Conservation (phyloP, 2,888 invertebrate species). For the Melanostoma scalare region DNA sequence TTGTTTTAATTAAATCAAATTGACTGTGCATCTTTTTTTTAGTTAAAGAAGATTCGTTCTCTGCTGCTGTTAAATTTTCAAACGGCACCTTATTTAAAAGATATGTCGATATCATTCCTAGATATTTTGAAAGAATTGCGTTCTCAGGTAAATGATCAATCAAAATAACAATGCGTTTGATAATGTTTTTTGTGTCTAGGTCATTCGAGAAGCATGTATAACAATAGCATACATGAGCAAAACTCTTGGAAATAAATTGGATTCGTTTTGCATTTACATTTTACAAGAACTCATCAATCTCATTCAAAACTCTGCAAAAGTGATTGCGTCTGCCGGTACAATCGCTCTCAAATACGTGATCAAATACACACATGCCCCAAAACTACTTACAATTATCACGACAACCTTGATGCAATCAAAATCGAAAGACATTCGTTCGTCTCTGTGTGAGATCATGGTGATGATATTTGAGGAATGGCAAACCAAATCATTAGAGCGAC, state of each 20-base stretch:
- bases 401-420: slow-evolving; percentile 90
- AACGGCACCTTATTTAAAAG: slow-evolving; percentile 88
- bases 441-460: slow-evolving; percentile 91
- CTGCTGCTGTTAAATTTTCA: slow-evolving; percentile 91
- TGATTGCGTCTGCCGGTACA: slow-evolving; percentile 94
- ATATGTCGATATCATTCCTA: slow-evolving; percentile 91
- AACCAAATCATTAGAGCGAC: slow-evolving; percentile 90
- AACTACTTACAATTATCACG: slow-evolving; percentile 90
- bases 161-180: not conserved
- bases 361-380: slow-evolving; percentile 90
- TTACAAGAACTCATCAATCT: slow-evolving; percentile 92
- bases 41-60: slow-evolving; percentile 94
- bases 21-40: slow-evolving; percentile 75
- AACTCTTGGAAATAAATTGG: slow-evolving; percentile 90
- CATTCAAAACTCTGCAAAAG: slow-evolving; percentile 97
- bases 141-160: slow-evolving; percentile 86
- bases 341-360: slow-evolving; percentile 95
- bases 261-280: slow-evolving; percentile 92
- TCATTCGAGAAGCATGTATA: slow-evolving; percentile 96
- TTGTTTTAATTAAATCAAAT: not conserved
- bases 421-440: slow-evolving; percentile 93
- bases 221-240: slow-evolving; percentile 96
- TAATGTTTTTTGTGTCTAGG: slow-evolving; percentile 57
- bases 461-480: slow-evolving; percentile 94
- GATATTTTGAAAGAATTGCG: slow-evolving; percentile 92